Base-by-base conservation (phyloP, 2,888 invertebrate genomes). In the Pardosa pseudoannulata region DNA sequence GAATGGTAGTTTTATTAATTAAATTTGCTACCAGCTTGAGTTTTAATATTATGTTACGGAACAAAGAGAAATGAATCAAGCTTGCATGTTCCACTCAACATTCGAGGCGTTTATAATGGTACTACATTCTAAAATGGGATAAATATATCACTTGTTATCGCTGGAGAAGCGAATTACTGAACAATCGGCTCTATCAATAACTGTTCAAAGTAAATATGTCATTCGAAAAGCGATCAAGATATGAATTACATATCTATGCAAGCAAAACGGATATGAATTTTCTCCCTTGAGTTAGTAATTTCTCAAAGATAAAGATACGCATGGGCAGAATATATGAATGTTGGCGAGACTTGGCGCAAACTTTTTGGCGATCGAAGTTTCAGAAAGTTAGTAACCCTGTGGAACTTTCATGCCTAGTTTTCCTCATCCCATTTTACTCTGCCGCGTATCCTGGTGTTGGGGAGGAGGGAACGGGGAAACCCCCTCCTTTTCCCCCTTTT, bases 361-460 rank as follows among this genome's bases (percentile, higher is more conserved):
- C 56, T 28, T 64, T 28, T 72, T 83, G 83, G 83, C 83, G 83
- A 78, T 23, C 46, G n/a, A 78, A 83, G 76, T 83, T 83, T 65
- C 7, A 50, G 29, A 75, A 68, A 41, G 36, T 70, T 29, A 64
- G 82, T 71, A 82, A 82, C 82, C 83, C 76, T 65, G 36, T 16
- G 39, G 67, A 83, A 83, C 46, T 83, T 83, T 83, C 82, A 71
- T 78, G 76, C 65, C 46, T 50, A 65, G 56, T 78, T 72, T 76
- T 65, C 71, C 41, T 74, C 29, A 36, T 29, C 31, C 23, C 56
- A 56, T 73, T 56, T 73, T 73, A 56, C 31, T 13, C 62, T 29
- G 6, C 32, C 31, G 32, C 32, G 19, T 32, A n/a, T 32, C 19
- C 28, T 46, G 27, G 29, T 23, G 65, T 65, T 65, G 0, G 16